A percentile compares a stretch with the other conserved stretches of the same genome.
Conservation (phyloP, 2,888 invertebrate genomes). For the Xestia rhomboidea region DNA sequence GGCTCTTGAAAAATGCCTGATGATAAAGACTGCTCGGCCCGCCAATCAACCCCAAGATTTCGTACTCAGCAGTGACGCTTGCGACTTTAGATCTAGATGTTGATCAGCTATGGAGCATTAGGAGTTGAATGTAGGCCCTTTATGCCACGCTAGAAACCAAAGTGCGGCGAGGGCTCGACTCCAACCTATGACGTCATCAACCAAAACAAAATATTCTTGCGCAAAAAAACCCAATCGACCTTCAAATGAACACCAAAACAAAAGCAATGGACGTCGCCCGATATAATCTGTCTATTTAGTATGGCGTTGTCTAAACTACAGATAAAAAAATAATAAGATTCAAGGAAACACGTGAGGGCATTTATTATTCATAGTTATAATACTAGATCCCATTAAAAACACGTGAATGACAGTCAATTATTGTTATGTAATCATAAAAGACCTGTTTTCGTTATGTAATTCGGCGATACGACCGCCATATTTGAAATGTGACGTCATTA, state of each 20-base stretch:
- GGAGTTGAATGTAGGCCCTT: not conserved
- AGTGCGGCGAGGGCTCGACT: not conserved
- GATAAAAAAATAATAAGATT: constrained; percentile 39
- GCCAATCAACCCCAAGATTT: not conserved
- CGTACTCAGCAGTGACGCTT: not conserved
- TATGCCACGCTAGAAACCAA: not conserved
- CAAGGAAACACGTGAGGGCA: constrained; percentile 56
- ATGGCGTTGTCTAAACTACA: constrained; percentile 34
- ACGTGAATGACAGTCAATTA: constrained; percentile 50
- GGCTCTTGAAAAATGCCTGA: not conserved
- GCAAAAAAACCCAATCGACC: constrained; percentile 42
- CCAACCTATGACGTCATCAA: constrained; percentile 22
- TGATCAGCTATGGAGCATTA: not conserved
- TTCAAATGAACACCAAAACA: constrained; percentile 45
- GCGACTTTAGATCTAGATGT: not conserved
- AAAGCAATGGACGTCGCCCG: constrained; percentile 16
- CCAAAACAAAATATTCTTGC: constrained; percentile 9
- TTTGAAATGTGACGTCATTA: constrained; percentile 55
- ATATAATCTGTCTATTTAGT: constrained; percentile 10
- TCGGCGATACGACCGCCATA: constrained; percentile 48
- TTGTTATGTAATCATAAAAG: constrained; percentile 55
- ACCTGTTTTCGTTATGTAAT: constrained; percentile 63
- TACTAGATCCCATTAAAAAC: constrained; percentile 39
- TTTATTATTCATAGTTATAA: constrained; percentile 37
- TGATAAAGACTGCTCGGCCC: not conserved